Conservation (phyloP, 2,888 invertebrate species). For the Chymomyza procnemis region DNA sequence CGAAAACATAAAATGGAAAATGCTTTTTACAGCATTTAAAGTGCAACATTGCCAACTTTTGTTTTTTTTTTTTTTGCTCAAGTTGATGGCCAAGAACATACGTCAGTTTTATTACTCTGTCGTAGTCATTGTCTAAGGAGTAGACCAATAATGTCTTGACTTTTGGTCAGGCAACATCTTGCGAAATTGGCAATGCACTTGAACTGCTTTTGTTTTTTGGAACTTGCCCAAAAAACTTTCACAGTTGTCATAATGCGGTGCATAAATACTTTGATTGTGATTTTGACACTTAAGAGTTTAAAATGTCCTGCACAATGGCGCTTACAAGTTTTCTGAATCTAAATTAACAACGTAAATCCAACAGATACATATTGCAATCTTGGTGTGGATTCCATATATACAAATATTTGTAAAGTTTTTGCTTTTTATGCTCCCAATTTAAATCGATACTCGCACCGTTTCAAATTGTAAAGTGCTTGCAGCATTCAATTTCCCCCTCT, state of each 20-base stretch:
- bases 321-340: too few species aligned
- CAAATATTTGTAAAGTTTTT: too few species aligned
- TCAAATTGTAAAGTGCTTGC: too few species aligned
- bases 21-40: not conserved
- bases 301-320: not conserved
- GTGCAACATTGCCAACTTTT: not conserved
- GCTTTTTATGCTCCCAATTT: too few species aligned
- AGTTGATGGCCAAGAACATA: not conserved
- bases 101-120: not conserved
- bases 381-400: too few species aligned
- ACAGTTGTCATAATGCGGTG: conserved; percentile 46
- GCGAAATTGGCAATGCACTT: conserved; percentile 24
- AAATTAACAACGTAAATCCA: too few species aligned
- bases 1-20: too few species aligned
- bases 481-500: too few species aligned
- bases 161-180: conserved; percentile 11
- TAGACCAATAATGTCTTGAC: conserved; percentile 25
- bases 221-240: conserved; percentile 28
- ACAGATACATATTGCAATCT: too few species aligned
- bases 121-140: not conserved
- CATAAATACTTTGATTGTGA: conserved; percentile 58
- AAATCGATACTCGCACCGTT: too few species aligned
- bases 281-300: conserved; percentile 31
- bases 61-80: not conserved
- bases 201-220: conserved; percentile 26